Evolutionary conservation across 1,140 invertebrate genomes (phyloP), one percentile per base, ranked within the genome.

Genomic region (Neodiprion fabricii): DNA sequence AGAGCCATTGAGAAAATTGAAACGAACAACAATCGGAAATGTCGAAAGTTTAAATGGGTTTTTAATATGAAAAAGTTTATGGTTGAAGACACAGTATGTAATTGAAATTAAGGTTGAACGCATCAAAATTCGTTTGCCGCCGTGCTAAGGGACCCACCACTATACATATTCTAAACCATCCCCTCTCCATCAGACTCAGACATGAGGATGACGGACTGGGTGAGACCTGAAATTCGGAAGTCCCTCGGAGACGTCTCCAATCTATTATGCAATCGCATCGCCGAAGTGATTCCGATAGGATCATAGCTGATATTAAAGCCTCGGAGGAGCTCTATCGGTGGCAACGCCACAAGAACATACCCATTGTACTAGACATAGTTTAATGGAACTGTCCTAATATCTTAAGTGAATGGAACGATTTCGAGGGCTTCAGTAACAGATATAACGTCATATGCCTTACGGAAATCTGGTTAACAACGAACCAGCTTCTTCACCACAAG

Each of bases 361-460:
- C 11, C 48, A 76, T 17, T 12, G 10, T 68, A 12, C 48, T 75
- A 17, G 71, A 71, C 11, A 77, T 75, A 40, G 23, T 74, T 17
- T 68, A 77, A 12, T 77, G 76, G 76, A 77, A 77, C 40, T 73
- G 71, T 48, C 67, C 67, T 14, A 73, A 71, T 23, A 10, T 77
- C 7, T 47, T 3, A 9, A 48, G 70, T 48, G 72, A 77, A 75
- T 72, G 50, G n/a, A 47, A 48, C 3, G 73, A 77, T 48, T 50
- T 75, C 23, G 12, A 47, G n/a, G 71, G 70, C 12, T 71, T 75
- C 17, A 21, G 48, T 9, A 40, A 67, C 8, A 17, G 67, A 7
- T 75, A 73, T 53, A 74, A 77, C 28, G 48, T 77, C 8, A 14
- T 75, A 5, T 28, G 74, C 1, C 21, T 77, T 17, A 21, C 53